Percentiles rank a stretch among this genome's conserved stretches.
These are phyloP conservation scores for Delia radicum DNA, from an alignment of 1,140 invertebrate species.

Conservation along the genomic window DNA sequence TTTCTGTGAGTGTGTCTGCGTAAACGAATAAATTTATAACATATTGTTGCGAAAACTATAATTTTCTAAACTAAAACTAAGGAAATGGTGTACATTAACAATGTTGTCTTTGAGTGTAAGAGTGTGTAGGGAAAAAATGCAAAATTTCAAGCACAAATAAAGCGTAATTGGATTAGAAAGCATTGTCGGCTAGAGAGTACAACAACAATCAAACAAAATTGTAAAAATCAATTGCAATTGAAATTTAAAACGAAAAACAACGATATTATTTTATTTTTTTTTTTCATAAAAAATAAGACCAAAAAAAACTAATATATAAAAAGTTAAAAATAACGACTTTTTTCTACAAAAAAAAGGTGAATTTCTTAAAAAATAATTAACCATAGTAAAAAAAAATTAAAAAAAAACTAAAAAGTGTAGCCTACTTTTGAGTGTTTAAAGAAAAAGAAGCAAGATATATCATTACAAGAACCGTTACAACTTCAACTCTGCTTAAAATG, in stretches of 20 bases:
- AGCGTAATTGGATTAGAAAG: constrained; percentile 11
- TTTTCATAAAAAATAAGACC: neutral
- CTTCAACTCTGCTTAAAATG: constrained; percentile 16
- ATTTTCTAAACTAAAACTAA: no score
- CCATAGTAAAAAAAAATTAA: neutral
- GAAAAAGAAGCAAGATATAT: neutral
- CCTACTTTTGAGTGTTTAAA: constrained; percentile 26
- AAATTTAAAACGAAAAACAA: constrained; percentile 11
- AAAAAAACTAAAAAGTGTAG: constrained; percentile 15
- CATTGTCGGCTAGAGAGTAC: neutral
- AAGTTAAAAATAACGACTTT: neutral
- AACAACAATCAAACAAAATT: neutral
- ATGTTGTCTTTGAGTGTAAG: neutral
- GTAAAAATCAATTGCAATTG: constrained; percentile 10
- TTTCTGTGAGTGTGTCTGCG: no score
- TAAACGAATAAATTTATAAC: no score
- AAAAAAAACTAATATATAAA: neutral
- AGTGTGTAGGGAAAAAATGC: neutral
- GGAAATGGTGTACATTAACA: no score
- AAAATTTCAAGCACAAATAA: neutral
- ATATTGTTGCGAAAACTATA: no score
- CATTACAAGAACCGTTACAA: neutral
- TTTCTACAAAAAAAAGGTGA: neutral
- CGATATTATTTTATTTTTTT: neutral
- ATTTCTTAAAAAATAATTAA: neutral